Evolutionary conservation across 2,113 vertebrate genomes (phyloP).

Genomic region (Dipodomys ordii): DNA sequence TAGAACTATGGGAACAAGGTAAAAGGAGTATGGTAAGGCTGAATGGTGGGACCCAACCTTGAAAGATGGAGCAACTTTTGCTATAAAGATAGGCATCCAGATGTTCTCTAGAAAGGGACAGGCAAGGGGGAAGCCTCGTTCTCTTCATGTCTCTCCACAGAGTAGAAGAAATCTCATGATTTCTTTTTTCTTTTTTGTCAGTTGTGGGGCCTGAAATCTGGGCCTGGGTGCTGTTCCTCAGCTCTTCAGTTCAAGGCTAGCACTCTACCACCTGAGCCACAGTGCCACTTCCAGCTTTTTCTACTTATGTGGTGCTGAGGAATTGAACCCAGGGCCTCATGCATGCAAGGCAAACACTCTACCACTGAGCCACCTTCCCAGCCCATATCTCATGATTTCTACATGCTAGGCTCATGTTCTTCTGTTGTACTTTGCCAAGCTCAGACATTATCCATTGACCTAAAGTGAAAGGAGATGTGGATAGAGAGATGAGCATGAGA

Average conservation of each 20-base stretch:
- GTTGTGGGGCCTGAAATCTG: too few relatives aligned
- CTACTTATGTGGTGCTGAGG: too few relatives aligned
- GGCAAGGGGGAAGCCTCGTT: not conserved
- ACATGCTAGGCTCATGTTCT: fast-evolving
- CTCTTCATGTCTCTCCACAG: not conserved
- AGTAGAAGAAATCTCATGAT: too few relatives aligned
- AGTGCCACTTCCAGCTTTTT: too few relatives aligned
- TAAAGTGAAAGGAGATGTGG: not conserved
- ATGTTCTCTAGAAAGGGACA: not conserved
- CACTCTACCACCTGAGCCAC: too few relatives aligned
- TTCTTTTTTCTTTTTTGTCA: too few relatives aligned
- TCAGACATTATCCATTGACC: not conserved
- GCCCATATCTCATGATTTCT: not conserved
- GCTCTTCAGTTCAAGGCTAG: too few relatives aligned
- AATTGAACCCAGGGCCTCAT: too few relatives aligned
- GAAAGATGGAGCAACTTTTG: not conserved
- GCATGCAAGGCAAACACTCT: too few relatives aligned
- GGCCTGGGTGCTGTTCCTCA: too few relatives aligned
- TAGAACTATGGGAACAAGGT: not conserved
- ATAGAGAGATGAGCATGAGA: not conserved
- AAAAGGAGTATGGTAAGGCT: not conserved
- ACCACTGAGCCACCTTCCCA: too few relatives aligned
- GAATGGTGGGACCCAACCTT: not conserved
- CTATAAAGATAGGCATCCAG: not conserved
- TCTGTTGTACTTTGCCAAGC: not conserved